Base-by-base conservation (phyloP, 1,140 invertebrate species). In the Cyphomyrmex costatus region DNA sequence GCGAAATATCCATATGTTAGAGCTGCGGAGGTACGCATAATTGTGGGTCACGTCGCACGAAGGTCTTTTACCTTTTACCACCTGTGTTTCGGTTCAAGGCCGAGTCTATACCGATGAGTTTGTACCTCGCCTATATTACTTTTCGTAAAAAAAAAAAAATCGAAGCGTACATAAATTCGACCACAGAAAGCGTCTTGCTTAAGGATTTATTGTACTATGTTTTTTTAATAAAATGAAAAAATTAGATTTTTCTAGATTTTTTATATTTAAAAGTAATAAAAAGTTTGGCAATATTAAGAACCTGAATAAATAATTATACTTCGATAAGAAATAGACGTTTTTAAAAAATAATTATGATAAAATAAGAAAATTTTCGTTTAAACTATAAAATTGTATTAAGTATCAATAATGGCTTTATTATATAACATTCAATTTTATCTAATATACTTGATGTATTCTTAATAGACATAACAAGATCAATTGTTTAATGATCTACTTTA, bases 1-100 rank as follows among this genome's bases (percentile, higher is more conserved):
- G 73, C 49, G 68, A 86, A 60, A 56, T 61, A 42, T 21, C 65
- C 73, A 90, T 36, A 74, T 90, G 73, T 74, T 16, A 21, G 19
- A 24, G 27, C 12, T 5, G 19, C 33, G 53, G 33, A 58, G 6
- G 2, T 77, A 83, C 46, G 36, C 68, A 79, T 42, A 49, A 71
- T 56, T 5, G 8, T 36, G 61, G 3, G 2, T 19, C 21, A 65
- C 4, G 14, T 1, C 21, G 10, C 46, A 42, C 46, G 51, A 49
- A 36, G 24, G 33, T 74, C 53, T n/a, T 49, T 73, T 74, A 74
- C 53, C 42, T 30, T 49, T 73, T 46, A 5, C 16, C 12, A 58
- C 24, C 14, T 10, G 21, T 24, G 49, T 30, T 60, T 73, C 7
- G 19, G 14, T 73, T 83, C 66, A 82, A 82, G 79, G 66, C 3